A percentile compares a stretch with the other conserved stretches of the same genome.
Evolutionary conservation across 2,888 invertebrate species (phyloP).

Genomic region (Microplitis deprimator): DNA sequence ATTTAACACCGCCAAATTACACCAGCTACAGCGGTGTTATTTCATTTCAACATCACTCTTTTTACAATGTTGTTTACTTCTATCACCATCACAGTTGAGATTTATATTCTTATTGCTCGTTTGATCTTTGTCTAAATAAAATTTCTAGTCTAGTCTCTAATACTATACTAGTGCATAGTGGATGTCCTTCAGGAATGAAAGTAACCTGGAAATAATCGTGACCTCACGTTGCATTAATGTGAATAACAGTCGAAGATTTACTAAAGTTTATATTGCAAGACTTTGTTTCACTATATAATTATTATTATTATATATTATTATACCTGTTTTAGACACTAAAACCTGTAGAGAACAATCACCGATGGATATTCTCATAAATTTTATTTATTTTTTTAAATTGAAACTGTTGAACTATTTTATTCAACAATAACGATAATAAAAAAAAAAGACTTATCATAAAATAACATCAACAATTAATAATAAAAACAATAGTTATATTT

Average conservation of each 20-base stretch:
- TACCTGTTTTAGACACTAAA: background rate
- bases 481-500: background rate
- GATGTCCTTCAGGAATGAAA: constrained; percentile 68
- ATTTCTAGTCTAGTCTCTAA: background rate
- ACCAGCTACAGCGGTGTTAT: background rate
- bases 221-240: constrained; percentile 56
- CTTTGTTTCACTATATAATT: constrained; percentile 7
- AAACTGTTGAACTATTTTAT: background rate
- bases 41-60: background rate
- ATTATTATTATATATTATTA: constrained; percentile 2
- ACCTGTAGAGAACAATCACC: background rate
- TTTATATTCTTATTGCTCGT: constrained; percentile 12
- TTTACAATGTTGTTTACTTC: too few species aligned
- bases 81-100: background rate
- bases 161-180: constrained; percentile 50
- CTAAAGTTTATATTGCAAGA: constrained; percentile 33
- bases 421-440: background rate
- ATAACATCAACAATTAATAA: background rate
- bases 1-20: too few species aligned
- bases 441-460: background rate
- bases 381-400: background rate
- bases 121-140: constrained; percentile 4
- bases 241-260: constrained; percentile 51
- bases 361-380: background rate
- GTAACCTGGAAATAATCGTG: constrained; percentile 62